A percentile compares a stretch with the other conserved stretches of the same genome.
Evolutionary conservation across 2,888 invertebrate species (phyloP).

Genomic region (Orthosia incerta): DNA sequence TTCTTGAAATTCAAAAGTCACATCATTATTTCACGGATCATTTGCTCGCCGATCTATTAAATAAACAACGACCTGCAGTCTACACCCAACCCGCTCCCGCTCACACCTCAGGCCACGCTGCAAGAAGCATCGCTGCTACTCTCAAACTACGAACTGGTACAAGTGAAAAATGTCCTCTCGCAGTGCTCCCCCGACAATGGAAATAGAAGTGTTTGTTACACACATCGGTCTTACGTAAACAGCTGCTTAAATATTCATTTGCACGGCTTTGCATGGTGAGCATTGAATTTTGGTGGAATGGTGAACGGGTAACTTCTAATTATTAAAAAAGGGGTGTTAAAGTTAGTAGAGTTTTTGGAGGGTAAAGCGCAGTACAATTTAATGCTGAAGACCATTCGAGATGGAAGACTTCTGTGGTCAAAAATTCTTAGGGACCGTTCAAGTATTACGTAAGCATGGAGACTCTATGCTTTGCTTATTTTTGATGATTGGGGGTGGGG

Average conservation of each 20-base stretch:
- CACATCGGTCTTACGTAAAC: constrained; percentile 64
- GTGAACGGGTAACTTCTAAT: constrained; percentile 4
- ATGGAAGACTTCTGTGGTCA: too few species aligned
- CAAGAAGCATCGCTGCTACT: constrained; percentile 72
- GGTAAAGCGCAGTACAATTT: too few species aligned
- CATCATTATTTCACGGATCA: background rate
- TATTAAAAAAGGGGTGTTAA: background rate
- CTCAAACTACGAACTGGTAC: constrained; percentile 75
- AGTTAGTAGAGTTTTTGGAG: background rate
- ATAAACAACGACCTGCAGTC: background rate
- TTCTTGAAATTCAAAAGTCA: background rate
- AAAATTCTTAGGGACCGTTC: too few species aligned
- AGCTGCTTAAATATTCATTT: constrained; percentile 63
- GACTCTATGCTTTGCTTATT: too few species aligned
- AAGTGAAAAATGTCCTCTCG: constrained; percentile 78
- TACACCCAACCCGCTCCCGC: background rate
- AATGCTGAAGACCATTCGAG: too few species aligned
- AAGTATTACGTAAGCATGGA: too few species aligned
- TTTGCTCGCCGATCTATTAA: background rate
- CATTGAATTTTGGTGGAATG: constrained; percentile 21
- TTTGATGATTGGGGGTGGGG: too few species aligned
- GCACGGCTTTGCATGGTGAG: constrained; percentile 31
- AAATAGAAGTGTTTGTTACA: constrained; percentile 69
- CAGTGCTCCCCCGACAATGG: constrained; percentile 71
- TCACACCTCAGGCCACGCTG: constrained; percentile 45